Conservation (phyloP, 2,797 vertebrate species). For the Spinus pinus region DNA sequence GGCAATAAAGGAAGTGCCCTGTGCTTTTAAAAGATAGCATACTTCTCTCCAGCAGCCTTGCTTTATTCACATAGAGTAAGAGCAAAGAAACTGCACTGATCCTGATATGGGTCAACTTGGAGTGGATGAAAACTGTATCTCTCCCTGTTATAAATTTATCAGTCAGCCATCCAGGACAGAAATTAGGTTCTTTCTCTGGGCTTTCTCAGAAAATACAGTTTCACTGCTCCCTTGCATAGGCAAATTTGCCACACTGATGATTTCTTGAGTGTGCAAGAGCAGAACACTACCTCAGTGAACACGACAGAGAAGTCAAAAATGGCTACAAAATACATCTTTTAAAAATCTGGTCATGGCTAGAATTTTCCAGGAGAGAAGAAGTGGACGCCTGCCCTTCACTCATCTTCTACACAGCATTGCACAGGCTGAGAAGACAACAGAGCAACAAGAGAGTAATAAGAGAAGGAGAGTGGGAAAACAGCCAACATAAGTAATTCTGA, state of each 20-base stretch:
- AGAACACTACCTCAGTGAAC: not conserved
- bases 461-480: not conserved
- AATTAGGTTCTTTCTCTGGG: not conserved
- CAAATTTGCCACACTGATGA: not conserved
- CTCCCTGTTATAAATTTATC: not conserved
- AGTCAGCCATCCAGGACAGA: not conserved
- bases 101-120: not conserved
- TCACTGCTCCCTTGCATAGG: not conserved
- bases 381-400: not conserved
- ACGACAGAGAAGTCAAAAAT: not conserved
- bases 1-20: not conserved
- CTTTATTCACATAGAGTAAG: not conserved
- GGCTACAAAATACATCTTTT: not conserved
- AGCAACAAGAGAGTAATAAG: slow-evolving; percentile 9
- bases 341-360: not conserved
- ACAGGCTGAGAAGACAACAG: slow-evolving; percentile 15
- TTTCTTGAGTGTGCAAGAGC: not conserved
- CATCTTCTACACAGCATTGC: not conserved
- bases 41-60: not conserved
- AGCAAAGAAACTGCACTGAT: not conserved
- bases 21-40: not conserved
- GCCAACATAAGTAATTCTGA: not conserved
- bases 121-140: not conserved
- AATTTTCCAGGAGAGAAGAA: slow-evolving; percentile 2
- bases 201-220: slow-evolving; percentile 11